phyloP scores from a whole-genome alignment of 2,113 vertebrate genomes.

The Trochalopteron elliotii region DNA sequence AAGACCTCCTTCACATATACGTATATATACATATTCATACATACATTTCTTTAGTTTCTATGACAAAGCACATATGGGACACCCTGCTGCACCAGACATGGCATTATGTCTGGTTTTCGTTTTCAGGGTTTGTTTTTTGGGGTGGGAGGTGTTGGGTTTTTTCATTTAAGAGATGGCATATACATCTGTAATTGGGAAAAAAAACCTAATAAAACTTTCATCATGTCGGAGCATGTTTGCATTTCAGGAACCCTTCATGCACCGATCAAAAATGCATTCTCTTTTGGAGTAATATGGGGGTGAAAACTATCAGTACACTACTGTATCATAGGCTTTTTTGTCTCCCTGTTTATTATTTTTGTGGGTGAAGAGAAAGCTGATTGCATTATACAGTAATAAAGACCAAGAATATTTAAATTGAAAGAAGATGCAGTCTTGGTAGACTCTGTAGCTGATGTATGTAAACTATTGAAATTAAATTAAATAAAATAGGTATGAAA shows the following conservation, averaged over 20 bases:
- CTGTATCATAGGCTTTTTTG: background rate
- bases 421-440: conserved; percentile 45
- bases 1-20: background rate
- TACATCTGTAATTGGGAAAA: conserved; percentile 2
- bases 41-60: background rate
- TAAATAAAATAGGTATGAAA: conserved; percentile 60
- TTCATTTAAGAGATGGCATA: background rate
- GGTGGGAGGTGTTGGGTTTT: background rate
- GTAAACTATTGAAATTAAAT: conserved; percentile 51
- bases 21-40: background rate
- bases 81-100: background rate
- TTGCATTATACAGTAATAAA: conserved; percentile 46
- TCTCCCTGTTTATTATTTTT: conserved; percentile 29
- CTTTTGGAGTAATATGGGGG: background rate
- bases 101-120: background rate
- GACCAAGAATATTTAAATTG: conserved; percentile 39
- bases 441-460: background rate
- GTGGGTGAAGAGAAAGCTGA: conserved; percentile 36
- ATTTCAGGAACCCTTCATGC: background rate
- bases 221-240: background rate
- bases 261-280: conserved; percentile 14
- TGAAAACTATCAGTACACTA: conserved; percentile 34
- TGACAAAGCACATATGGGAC: background rate
- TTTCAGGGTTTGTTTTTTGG: background rate
- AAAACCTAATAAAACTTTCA: conserved; percentile 21